Evolutionary conservation across 2,113 vertebrate genomes (phyloP).

Genomic region (Pelvicachromis taeniatus): DNA sequence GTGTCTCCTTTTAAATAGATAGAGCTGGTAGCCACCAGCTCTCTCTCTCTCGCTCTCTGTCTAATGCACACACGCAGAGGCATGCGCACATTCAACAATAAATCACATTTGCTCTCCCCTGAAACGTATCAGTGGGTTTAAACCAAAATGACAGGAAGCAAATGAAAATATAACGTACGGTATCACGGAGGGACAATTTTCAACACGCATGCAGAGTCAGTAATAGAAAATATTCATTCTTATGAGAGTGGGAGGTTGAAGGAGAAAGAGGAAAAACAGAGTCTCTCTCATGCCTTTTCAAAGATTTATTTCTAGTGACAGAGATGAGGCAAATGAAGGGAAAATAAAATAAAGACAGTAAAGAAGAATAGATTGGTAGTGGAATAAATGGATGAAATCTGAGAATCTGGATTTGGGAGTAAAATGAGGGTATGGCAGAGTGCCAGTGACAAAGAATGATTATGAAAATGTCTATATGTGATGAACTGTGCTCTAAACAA

Average conservation of each 20-base stretch:
- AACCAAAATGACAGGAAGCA: conserved; percentile 59
- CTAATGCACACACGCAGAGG: neutral
- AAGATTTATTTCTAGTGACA: neutral
- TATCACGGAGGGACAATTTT: conserved; percentile 51
- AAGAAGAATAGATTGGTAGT: neutral
- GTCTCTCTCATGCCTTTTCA: neutral
- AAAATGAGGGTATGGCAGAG: conserved; percentile 10
- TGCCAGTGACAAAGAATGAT: neutral
- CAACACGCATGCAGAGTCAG: conserved; percentile 27
- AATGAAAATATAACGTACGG: conserved; percentile 66
- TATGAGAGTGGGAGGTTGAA: neutral
- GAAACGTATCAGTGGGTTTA: conserved; percentile 53
- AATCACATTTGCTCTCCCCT: conserved; percentile 54
- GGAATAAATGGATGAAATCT: neutral
- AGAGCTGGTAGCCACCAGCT: neutral
- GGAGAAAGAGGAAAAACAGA: neutral
- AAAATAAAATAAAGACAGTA: neutral
- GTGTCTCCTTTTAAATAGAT: neutral
- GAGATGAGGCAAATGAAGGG: neutral
- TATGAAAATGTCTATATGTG: conserved; percentile 1
- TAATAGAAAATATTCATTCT: conserved; percentile 57
- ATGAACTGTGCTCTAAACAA: conserved; percentile 10
- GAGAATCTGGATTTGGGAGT: neutral
- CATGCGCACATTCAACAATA: conserved; percentile 14
- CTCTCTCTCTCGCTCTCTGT: neutral